Percentiles rank a stretch among this genome's conserved stretches.
Evolutionary conservation across 2,888 invertebrate genomes (phyloP).

Genomic region (Eupithecia vulgata): DNA sequence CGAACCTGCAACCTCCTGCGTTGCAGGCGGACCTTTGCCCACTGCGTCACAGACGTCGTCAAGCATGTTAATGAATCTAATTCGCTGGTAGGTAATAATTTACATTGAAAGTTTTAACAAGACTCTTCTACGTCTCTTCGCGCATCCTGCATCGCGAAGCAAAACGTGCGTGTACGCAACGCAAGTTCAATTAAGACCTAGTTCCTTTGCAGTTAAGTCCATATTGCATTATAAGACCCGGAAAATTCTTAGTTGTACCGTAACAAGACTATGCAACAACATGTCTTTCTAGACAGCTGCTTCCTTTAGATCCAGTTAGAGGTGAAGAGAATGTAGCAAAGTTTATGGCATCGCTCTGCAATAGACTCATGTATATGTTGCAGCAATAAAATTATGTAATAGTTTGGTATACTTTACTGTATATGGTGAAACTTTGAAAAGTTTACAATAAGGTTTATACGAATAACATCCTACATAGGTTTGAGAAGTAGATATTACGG

Average conservation of each 20-base stretch:
- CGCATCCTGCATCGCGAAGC: conserved; percentile 37
- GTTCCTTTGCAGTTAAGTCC: conserved; percentile 1
- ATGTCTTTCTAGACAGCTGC: conserved; percentile 60
- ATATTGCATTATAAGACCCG: conserved; percentile 22
- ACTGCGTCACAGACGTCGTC: too few relatives aligned
- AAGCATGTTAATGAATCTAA: conserved; percentile 6
- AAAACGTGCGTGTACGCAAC: conserved; percentile 34
- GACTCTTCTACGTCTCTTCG: conserved; percentile 26
- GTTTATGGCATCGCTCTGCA: conserved; percentile 18
- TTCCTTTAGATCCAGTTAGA: conserved; percentile 56
- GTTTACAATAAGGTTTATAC: neutral
- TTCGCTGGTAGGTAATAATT: conserved; percentile 28
- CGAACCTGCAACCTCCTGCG: too few relatives aligned
- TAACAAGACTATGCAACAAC: conserved; percentile 51
- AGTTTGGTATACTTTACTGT: neutral
- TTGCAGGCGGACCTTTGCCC: too few relatives aligned
- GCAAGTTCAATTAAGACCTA: conserved; percentile 16
- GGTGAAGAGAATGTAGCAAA: conserved; percentile 30
- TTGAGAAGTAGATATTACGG: neutral
- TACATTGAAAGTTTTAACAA: conserved; percentile 39
- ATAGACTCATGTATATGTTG: conserved; percentile 14
- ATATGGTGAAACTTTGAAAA: neutral
- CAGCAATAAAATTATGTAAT: conserved; percentile 8
- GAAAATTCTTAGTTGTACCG: conserved; percentile 40
- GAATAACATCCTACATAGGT: neutral